Evolutionary conservation across 2,888 invertebrate species (phyloP).

Genomic region (Macrophya annulata): DNA sequence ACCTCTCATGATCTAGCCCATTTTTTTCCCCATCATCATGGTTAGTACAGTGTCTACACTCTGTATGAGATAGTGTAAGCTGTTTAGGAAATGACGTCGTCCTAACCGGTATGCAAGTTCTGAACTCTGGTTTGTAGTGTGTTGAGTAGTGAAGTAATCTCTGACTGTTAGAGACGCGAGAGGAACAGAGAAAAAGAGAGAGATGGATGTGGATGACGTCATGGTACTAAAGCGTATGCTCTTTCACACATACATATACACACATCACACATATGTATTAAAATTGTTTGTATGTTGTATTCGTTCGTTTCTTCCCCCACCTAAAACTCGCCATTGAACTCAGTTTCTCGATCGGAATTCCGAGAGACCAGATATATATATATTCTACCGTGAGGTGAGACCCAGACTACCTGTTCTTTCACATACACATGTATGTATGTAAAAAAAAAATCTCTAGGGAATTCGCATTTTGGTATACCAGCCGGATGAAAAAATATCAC

Average conservation of each 20-base stretch:
- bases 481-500: too few relatives aligned
- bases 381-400: constrained; percentile 12
- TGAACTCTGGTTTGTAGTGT: neutral
- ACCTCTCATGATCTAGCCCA: neutral
- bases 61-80: neutral
- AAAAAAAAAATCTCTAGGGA: too few relatives aligned
- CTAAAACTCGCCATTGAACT: constrained; percentile 33
- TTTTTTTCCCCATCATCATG: neutral
- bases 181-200: neutral
- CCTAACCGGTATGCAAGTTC: constrained; percentile 50
- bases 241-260: neutral
- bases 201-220: constrained; percentile 33
- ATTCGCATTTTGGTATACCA: too few relatives aligned
- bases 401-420: constrained; percentile 49
- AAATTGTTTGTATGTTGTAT: neutral
- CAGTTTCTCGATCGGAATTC: constrained; percentile 40
- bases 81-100: constrained; percentile 42
- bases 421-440: too few relatives aligned
- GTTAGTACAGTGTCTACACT: neutral
- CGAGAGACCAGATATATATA: constrained; percentile 20
- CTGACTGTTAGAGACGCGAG: constrained; percentile 15
- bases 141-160: constrained; percentile 48
- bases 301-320: neutral
- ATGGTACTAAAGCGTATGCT: constrained; percentile 41
- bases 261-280: neutral